Percentiles rank a stretch among this genome's conserved stretches.
Evolutionary conservation across 2,888 invertebrate genomes (phyloP).

Genomic region (Drosophila anomalata): DNA sequence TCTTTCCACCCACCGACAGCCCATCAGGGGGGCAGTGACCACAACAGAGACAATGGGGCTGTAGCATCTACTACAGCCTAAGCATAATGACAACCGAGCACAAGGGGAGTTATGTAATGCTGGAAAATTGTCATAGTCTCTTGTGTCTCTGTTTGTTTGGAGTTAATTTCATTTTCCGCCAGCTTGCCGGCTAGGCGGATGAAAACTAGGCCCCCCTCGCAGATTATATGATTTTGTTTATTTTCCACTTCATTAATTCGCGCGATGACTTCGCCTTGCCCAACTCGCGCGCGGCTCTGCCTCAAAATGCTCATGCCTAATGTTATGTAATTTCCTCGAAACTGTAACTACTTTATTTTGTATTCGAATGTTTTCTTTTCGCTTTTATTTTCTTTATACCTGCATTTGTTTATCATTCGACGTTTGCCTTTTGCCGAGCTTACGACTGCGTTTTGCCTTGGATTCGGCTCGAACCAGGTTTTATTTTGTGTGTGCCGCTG

Average conservation of each 20-base stretch:
- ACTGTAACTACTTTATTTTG: conserved; percentile 60
- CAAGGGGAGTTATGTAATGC: conserved; percentile 55
- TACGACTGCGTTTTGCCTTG: conserved; percentile 51
- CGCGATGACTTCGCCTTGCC: conserved; percentile 54
- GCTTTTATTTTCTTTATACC: conserved; percentile 31
- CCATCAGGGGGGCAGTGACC: conserved; percentile 49
- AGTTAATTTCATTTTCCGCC: conserved; percentile 71
- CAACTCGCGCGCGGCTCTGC: conserved; percentile 21
- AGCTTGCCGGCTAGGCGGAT: conserved; percentile 21
- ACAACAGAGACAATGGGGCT: conserved; percentile 37
- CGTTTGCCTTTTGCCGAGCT: conserved; percentile 36
- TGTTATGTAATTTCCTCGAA: conserved; percentile 74
- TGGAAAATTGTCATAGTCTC: conserved; percentile 63
- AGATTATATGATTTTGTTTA: conserved; percentile 70
- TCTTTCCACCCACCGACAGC: conserved; percentile 7
- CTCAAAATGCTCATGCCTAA: conserved; percentile 34
- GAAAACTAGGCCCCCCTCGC: conserved; percentile 22
- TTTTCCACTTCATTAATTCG: conserved; percentile 75
- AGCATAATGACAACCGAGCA: conserved; percentile 31
- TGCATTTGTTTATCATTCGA: conserved; percentile 43
- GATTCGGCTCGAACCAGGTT: conserved; percentile 24
- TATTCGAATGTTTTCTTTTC: conserved; percentile 48
- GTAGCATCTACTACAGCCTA: background rate
- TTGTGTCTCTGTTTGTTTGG: conserved; percentile 37
- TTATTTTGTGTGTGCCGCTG: conserved; percentile 47